Evolutionary conservation across 2,797 vertebrate genomes (phyloP).

Genomic region (Otolemur crassicaudatus): DNA sequence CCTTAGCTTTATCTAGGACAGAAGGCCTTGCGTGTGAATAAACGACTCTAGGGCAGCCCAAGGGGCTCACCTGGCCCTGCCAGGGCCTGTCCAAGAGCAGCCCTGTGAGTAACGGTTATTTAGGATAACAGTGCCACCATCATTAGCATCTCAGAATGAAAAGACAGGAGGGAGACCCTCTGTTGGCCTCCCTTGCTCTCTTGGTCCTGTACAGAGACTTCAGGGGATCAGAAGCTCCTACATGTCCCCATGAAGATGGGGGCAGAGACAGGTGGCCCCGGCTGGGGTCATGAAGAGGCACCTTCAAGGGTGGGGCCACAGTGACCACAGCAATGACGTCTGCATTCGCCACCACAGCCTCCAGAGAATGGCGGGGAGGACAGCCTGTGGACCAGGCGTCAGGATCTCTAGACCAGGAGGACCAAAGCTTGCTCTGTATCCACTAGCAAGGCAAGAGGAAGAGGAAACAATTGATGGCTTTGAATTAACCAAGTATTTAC

Average conservation of each 20-base stretch:
- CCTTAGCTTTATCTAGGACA: too few relatives aligned
- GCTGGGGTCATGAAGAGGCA: not conserved
- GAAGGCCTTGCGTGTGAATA: too few relatives aligned
- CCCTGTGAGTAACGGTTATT: too few relatives aligned
- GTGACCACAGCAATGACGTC: not conserved
- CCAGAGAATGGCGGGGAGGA: not conserved
- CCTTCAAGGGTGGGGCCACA: not conserved
- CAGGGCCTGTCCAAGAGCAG: too few relatives aligned
- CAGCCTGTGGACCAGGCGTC: not conserved
- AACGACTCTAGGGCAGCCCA: too few relatives aligned
- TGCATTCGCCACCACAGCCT: not conserved
- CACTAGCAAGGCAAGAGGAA: not conserved
- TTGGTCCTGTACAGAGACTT: not conserved
- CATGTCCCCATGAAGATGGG: not conserved
- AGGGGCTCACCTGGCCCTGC: too few relatives aligned
- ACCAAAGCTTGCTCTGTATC: not conserved
- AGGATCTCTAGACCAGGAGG: not conserved
- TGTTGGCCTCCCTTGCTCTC: not conserved
- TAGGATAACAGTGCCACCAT: too few relatives aligned
- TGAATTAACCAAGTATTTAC: not conserved
- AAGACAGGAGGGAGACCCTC: fast-evolving
- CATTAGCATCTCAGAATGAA: not conserved
- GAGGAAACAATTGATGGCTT: not conserved
- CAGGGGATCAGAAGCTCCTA: not conserved
- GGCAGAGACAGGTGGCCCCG: not conserved